Evolutionary conservation across 2,888 invertebrate species (phyloP).

Genomic region (Drosophila pegasa): DNA sequence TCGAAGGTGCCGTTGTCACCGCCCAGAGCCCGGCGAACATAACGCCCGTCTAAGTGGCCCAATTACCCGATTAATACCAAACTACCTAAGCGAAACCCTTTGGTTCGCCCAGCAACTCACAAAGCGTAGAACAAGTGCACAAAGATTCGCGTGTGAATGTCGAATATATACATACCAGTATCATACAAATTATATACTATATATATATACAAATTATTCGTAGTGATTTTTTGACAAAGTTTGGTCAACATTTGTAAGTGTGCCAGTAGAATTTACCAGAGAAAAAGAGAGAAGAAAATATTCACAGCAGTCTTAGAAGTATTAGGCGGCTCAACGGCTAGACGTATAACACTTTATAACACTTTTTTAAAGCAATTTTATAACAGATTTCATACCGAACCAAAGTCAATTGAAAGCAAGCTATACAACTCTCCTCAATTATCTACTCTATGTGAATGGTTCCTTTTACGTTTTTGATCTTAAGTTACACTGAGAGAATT

Average conservation of each 20-base stretch:
- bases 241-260: slow-evolving; percentile 49
- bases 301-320: slow-evolving; percentile 53
- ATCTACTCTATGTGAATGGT: slow-evolving; percentile 6
- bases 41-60: slow-evolving; percentile 71
- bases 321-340: slow-evolving; percentile 53
- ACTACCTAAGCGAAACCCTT: slow-evolving; percentile 22
- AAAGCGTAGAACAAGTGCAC: slow-evolving; percentile 40
- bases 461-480: slow-evolving; percentile 20
- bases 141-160: slow-evolving; percentile 30
- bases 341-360: slow-evolving; percentile 12
- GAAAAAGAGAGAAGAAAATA: not conserved
- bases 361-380: slow-evolving; percentile 50
- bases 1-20: slow-evolving; percentile 51
- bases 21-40: slow-evolving; percentile 64
- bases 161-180: slow-evolving; percentile 46
- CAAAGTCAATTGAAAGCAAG: slow-evolving; percentile 55
- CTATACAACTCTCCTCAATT: slow-evolving; percentile 14
- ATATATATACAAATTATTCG: slow-evolving; percentile 42
- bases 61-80: slow-evolving; percentile 18
- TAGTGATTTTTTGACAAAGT: slow-evolving; percentile 58
- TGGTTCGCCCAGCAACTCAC: slow-evolving; percentile 11
- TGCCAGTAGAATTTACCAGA: slow-evolving; percentile 41
- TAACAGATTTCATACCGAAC: slow-evolving; percentile 19
- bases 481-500: not conserved
- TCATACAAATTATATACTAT: slow-evolving; percentile 42